A percentile compares a stretch with the other conserved stretches of the same genome.
These are phyloP conservation scores for Pipa parva DNA, from an alignment of 2,113 vertebrate genomes.

Conservation along the genomic window DNA sequence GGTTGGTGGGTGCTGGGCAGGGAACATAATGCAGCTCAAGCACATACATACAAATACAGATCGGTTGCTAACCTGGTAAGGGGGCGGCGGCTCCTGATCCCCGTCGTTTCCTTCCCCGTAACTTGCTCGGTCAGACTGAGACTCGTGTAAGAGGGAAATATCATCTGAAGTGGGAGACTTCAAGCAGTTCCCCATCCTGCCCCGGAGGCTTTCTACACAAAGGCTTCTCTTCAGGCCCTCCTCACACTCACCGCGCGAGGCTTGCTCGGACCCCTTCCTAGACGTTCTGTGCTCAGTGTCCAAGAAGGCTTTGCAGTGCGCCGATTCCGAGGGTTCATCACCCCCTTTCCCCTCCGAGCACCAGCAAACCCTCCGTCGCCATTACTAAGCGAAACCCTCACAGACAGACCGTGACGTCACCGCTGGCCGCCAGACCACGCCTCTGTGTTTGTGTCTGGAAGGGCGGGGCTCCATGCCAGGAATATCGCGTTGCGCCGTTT, in stretches of 20 bases:
- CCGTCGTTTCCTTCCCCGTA: constrained; percentile 85
- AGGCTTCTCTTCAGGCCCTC: not conserved
- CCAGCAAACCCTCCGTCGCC: constrained; percentile 49
- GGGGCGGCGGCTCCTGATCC: constrained; percentile 92
- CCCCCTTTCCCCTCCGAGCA: not conserved
- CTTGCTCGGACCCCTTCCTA: not conserved
- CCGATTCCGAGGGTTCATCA: not conserved
- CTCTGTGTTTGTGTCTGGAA: constrained; percentile 23
- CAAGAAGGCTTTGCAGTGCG: not conserved
- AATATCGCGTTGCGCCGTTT: too few species aligned
- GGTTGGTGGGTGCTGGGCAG: too few species aligned
- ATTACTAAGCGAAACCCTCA: constrained; percentile 51
- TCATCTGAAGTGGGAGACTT: constrained; percentile 95
- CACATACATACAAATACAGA: not conserved
- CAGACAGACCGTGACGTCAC: constrained; percentile 35
- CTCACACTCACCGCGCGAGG: constrained; percentile 43
- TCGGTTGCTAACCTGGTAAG: constrained; percentile 77
- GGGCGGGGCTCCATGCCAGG: too few species aligned
- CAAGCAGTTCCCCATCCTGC: constrained; percentile 89
- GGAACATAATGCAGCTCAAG: too few species aligned
- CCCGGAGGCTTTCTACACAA: not conserved
- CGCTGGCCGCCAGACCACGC: constrained; percentile 18
- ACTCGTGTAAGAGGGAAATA: constrained; percentile 93
- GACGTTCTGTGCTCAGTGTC: not conserved
- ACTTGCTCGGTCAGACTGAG: constrained; percentile 90